phyloP scores from a whole-genome alignment of 2,797 vertebrate species.

The Menidia menidia region DNA sequence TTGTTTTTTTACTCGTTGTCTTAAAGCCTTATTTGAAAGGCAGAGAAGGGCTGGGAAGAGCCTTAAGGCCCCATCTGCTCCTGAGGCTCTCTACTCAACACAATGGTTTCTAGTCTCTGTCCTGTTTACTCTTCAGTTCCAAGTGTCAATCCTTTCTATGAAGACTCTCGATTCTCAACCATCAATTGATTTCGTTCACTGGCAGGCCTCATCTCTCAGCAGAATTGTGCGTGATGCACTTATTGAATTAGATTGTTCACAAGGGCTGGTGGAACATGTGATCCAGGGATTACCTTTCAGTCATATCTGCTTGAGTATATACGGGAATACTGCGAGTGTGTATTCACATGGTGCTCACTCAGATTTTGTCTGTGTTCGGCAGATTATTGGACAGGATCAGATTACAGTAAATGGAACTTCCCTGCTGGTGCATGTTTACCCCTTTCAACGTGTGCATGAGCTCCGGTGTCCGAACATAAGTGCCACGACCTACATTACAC shows the following conservation, averaged over 20 bases:
- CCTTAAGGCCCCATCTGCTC: conserved; percentile 65
- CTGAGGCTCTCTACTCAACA: conserved; percentile 72
- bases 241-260: background rate
- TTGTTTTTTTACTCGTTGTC: conserved; percentile 41
- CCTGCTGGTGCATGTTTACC: conserved; percentile 41
- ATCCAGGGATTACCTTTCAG: conserved; percentile 15
- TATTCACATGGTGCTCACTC: conserved; percentile 13
- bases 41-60: conserved; percentile 20
- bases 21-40: conserved; percentile 14
- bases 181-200: conserved; percentile 37
- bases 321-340: background rate
- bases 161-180: conserved; percentile 30
- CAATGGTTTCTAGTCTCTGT: conserved; percentile 80
- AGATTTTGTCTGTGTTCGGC: conserved; percentile 21
- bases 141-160: conserved; percentile 55
- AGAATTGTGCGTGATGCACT: background rate
- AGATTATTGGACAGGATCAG: conserved; percentile 18
- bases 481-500: conserved; percentile 76
- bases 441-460: conserved; percentile 35
- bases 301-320: conserved; percentile 17
- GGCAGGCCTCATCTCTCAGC: conserved; percentile 50
- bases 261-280: conserved; percentile 1
- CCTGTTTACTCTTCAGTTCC: conserved; percentile 82
- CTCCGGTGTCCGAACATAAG: conserved; percentile 64
- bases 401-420: conserved; percentile 29